Conservation (phyloP, 92 coral and sea anemone genomes). For the Pocillopora meandrina region DNA sequence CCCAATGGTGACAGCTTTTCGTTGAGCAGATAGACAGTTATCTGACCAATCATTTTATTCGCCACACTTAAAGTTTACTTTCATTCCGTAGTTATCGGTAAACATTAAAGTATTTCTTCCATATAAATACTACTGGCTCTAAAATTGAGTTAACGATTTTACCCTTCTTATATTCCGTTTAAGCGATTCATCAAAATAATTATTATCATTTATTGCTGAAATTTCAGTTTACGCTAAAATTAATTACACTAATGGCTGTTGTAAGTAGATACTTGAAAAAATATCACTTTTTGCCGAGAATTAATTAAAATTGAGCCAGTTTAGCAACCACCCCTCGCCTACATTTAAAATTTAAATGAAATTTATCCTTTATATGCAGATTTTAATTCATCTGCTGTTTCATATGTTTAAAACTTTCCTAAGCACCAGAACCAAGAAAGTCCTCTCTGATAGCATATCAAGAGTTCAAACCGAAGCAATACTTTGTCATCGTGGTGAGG, state of each 20-base stretch:
- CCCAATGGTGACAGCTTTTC: background rate
- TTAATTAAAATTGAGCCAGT: background rate
- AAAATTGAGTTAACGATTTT: background rate
- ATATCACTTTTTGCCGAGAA: background rate
- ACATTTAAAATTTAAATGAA: background rate
- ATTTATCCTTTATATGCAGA: background rate
- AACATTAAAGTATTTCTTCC: too few relatives aligned
- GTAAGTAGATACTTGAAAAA: background rate
- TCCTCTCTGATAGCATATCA: too few relatives aligned
- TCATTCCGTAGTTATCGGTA: too few relatives aligned
- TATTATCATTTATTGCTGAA: too few relatives aligned
- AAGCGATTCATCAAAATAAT: background rate
- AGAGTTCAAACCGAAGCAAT: too few relatives aligned
- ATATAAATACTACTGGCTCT: too few relatives aligned
- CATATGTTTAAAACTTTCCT: background rate
- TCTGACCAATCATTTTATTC: background rate
- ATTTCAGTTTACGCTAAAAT: too few relatives aligned
- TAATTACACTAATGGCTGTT: background rate
- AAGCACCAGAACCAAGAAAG: too few relatives aligned
- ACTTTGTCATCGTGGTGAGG: too few relatives aligned
- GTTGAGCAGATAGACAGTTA: background rate
- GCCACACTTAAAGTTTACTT: too few relatives aligned
- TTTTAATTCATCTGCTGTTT: background rate
- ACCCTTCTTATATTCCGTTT: background rate
- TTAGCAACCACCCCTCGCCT: background rate